A percentile compares a stretch with the other conserved stretches of the same genome.
Conservation (phyloP, 2,888 invertebrate genomes). For the Diachrysia chrysitis region DNA sequence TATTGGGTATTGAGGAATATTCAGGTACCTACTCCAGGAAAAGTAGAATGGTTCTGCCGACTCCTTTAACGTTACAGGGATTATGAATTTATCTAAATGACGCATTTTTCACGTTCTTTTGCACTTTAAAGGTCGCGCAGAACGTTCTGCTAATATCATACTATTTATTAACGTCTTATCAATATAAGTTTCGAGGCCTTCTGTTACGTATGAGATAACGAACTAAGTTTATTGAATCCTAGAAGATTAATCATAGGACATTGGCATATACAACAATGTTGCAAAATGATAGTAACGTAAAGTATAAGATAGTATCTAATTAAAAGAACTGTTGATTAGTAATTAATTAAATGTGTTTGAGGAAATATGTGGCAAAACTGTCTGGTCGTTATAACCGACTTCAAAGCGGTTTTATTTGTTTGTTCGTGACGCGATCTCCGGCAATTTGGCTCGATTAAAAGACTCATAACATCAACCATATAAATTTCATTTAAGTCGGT, state of each 20-base stretch:
- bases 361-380: too few relatives aligned
- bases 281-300: background rate
- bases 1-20: too few relatives aligned
- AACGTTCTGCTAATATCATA: conserved; percentile 6
- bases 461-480: too few relatives aligned
- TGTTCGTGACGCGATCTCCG: too few relatives aligned
- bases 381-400: too few relatives aligned
- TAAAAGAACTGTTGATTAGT: background rate
- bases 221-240: conserved; percentile 41
- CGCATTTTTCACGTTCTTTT: background rate
- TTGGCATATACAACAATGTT: conserved; percentile 39
- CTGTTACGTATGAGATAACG: conserved; percentile 24
- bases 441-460: too few relatives aligned
- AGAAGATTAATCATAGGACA: conserved; percentile 37
- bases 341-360: too few relatives aligned
- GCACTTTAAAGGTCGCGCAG: conserved; percentile 1
- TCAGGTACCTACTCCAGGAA: too few relatives aligned
- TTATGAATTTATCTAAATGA: background rate
- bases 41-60: too few relatives aligned
- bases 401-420: too few relatives aligned
- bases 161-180: conserved; percentile 28
- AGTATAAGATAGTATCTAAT: background rate
- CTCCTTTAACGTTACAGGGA: too few relatives aligned
- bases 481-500: too few relatives aligned
- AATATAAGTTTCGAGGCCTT: conserved; percentile 26